Base-by-base conservation (phyloP, 2,797 vertebrate genomes). In the Morelia viridis region DNA sequence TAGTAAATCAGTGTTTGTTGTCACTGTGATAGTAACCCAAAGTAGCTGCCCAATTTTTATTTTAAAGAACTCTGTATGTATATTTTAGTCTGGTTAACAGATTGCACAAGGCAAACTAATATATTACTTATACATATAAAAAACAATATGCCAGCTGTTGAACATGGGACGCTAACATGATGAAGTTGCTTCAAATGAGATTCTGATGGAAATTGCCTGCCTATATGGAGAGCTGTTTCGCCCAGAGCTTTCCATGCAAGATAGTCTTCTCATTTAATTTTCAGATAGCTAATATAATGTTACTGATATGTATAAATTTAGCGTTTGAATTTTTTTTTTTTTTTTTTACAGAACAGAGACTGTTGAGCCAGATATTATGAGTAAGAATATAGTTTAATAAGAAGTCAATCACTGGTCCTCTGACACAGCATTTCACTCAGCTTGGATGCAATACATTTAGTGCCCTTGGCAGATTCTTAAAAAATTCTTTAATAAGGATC, bases 401-500 rank as follows among this genome's bases (percentile, higher is more conserved):
- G 85, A 92, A 88, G 12, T 31, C 12, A 60, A 9, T 35, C 19
- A 1, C 92, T 62, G 13, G 10, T n/a, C 41, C 62, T 90, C n/a
- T 80, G 19, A 58, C 17, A 84, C 0, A 58, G 31, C 17, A 85
- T 80, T 17, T 35, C 92, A 85, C 68, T 9, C 89, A 89, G 19
- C 90, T 28, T 10, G 56, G 53, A 65, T 15, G n/a, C 24, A 7
- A 28, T 50, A 22, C 26, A 85, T n/a, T 26, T 28, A 56, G 3
- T 11, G 85, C 53, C 15, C 91, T 68, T 35, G 46, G 68, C 90
- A 92, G 57, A 62, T 91, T 46, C 19, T 92, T 64, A 87, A 60
- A n/a, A 93, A 92, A 94, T 6, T 91, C 24, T 86, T 35, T 91
- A 94, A 90, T 58, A 89, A 2, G 89, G 91, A 28, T 22, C 17